Conservation (phyloP, 2,888 invertebrate species). For the Branchipolynoe longqiensis region DNA sequence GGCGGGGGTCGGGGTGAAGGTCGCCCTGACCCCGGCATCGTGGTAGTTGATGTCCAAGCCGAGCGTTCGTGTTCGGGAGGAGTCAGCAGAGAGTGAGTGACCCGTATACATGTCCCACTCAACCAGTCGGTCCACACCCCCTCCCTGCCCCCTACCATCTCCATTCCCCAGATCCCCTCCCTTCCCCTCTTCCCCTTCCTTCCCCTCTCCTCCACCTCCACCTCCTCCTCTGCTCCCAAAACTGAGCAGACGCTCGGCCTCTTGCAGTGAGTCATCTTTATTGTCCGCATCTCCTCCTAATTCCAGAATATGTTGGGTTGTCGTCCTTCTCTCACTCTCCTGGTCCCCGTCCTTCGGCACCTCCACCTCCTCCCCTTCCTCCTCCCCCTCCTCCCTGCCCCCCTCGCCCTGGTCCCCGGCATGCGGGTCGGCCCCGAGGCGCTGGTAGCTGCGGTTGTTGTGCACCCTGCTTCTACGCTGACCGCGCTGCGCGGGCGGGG, state of each 20-base stretch:
- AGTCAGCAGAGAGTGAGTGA: constrained; percentile 18
- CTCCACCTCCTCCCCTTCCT: background rate
- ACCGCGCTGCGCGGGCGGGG: background rate
- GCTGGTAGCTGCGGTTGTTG: background rate
- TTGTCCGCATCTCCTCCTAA: background rate
- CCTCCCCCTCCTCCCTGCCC: background rate
- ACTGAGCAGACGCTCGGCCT: constrained; percentile 23
- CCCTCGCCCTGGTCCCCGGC: background rate
- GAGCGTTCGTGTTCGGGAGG: constrained; percentile 12
- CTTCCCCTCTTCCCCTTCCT: background rate
- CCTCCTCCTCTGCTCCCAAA: constrained; percentile 3
- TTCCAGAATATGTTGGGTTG: no score
- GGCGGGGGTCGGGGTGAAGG: no score
- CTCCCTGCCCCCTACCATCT: no score
- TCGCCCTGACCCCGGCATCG: background rate
- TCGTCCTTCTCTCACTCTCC: background rate
- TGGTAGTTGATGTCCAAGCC: constrained; percentile 3
- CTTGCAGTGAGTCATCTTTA: background rate
- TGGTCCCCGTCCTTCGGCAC: background rate
- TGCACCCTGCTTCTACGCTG: constrained; percentile 1
- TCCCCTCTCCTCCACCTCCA: no score
- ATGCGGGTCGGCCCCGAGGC: background rate
- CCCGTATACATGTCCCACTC: constrained; percentile 45
- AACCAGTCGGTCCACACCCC: no score
- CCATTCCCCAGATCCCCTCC: background rate